These are phyloP conservation scores for Onychostoma macrolepis DNA, from an alignment of 2,113 vertebrate species.

Conservation along the genomic window DNA sequence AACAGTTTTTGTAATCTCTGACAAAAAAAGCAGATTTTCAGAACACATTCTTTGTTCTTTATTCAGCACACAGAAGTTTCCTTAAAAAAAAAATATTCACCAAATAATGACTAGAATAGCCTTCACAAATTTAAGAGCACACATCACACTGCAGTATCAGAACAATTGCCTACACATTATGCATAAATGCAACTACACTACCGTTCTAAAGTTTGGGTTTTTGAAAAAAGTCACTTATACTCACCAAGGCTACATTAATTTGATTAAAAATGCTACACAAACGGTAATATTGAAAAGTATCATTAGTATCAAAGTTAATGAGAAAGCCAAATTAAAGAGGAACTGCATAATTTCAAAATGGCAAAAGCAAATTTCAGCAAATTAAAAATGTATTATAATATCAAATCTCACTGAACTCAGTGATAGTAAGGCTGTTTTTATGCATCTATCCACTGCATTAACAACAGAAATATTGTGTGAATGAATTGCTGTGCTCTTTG, in stretches of 20 bases:
- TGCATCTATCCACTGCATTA: background rate
- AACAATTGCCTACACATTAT: background rate
- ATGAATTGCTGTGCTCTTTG: background rate
- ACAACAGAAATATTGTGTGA: background rate
- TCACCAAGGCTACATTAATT: background rate
- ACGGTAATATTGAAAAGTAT: background rate
- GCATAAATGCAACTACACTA: background rate
- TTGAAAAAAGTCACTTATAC: background rate
- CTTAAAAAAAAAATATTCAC: background rate
- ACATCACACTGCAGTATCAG: background rate
- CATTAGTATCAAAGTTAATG: background rate
- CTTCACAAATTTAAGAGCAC: background rate
- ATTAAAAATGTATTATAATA: background rate
- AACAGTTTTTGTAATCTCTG: background rate
- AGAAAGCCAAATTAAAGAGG: background rate
- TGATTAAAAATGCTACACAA: background rate
- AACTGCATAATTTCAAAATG: background rate
- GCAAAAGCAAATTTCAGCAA: background rate
- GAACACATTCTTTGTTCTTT: background rate
- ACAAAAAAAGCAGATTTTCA: background rate
- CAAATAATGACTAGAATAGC: background rate
- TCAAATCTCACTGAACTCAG: background rate
- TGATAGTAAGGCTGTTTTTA: background rate
- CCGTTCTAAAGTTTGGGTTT: background rate
- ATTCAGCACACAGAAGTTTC: background rate